Base-by-base conservation (phyloP, 2,888 invertebrate genomes). In the Eumerus sabulonum region DNA sequence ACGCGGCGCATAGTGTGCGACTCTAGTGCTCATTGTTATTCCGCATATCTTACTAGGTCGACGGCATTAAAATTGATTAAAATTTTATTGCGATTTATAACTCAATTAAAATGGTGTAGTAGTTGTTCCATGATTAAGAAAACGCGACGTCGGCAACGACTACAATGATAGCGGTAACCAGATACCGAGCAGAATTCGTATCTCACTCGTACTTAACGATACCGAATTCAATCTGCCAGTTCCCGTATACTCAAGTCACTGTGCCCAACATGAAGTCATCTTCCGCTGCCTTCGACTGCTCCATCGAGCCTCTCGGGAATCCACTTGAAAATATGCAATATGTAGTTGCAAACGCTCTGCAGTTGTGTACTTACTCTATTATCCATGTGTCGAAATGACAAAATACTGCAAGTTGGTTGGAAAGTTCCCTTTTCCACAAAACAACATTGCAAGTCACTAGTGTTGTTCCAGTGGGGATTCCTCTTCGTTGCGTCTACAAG, bases 21-120 rank as follows among this genome's bases (percentile, higher is more conserved):
- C 67, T 47, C 72, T 62, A n/a, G 12, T 11, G 63, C 68, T 60
- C 79, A 64, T 79, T 64, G 74, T 70, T 70, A 66, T 79, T 74
- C 74, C 74, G 79, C 79, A 79, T 79, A 79, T 73, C 74, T 79
- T 79, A 79, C 74, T 79, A 74, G 79, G 79, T 79, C 79, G 79
- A 60, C 74, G 74, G 79, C 74, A 79, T 74, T 74, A 79, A 79
- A 79, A 79, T 79, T 79, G 79, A 79, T 79, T 79, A 79, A 79
- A 74, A 70, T 70, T 74, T 79, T 74, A 79, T 79, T 79, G 68
- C 54, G 70, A 79, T 79, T 79, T 79, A 79, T 79, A 79, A 79
- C 79, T 79, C 79, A 79, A 79, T 79, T 79, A 79, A 79, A 79
- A 79, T 70, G 64, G 79, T 79, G 79, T 79, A 74, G 63, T 66